phyloP scores from a whole-genome alignment of 2,113 vertebrate species.

The Nibea coibor region DNA sequence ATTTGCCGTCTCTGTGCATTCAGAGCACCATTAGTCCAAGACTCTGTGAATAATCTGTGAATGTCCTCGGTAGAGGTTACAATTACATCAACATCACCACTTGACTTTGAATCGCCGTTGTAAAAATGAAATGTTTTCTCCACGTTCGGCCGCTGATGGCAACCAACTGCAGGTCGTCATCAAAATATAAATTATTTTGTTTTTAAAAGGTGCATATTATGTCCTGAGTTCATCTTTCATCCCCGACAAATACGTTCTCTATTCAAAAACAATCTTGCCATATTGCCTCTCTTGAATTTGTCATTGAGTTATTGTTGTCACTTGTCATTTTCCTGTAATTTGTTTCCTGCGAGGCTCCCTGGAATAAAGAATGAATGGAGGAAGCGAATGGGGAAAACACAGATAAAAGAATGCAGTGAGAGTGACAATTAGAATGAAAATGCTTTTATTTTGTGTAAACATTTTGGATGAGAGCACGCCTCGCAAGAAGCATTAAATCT shows the following conservation, averaged over 20 bases:
- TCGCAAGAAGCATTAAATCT: slow-evolving; percentile 58
- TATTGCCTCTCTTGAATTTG: slow-evolving; percentile 76
- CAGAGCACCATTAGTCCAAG: slow-evolving; percentile 80
- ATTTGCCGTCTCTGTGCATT: slow-evolving; percentile 79
- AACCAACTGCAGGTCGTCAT: slow-evolving; percentile 56
- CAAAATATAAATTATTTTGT: slow-evolving; percentile 71
- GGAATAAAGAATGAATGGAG: slow-evolving; percentile 65
- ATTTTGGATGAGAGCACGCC: slow-evolving; percentile 52
- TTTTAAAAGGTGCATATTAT: slow-evolving; percentile 73
- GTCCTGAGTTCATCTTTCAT: slow-evolving; percentile 61
- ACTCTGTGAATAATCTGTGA: slow-evolving; percentile 83
- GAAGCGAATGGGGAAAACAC: slow-evolving; percentile 31
- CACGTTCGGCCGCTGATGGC: slow-evolving; percentile 48
- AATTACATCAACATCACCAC: slow-evolving; percentile 54
- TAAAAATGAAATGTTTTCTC: slow-evolving; percentile 47
- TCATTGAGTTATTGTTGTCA: slow-evolving; percentile 72
- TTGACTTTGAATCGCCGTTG: slow-evolving; percentile 56
- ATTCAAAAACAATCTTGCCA: slow-evolving; percentile 70
- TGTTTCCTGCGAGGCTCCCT: slow-evolving; percentile 83
- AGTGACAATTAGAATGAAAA: slow-evolving; percentile 69
- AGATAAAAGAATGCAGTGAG: slow-evolving; percentile 53
- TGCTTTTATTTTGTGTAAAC: slow-evolving; percentile 70
- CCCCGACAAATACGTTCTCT: slow-evolving; percentile 66
- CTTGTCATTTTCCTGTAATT: slow-evolving; percentile 82
- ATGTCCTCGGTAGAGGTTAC: slow-evolving; percentile 55